Evolutionary conservation across 1,140 invertebrate genomes (phyloP), one percentile per base, ranked within the genome.

Genomic region (Drosophila ananassae): DNA sequence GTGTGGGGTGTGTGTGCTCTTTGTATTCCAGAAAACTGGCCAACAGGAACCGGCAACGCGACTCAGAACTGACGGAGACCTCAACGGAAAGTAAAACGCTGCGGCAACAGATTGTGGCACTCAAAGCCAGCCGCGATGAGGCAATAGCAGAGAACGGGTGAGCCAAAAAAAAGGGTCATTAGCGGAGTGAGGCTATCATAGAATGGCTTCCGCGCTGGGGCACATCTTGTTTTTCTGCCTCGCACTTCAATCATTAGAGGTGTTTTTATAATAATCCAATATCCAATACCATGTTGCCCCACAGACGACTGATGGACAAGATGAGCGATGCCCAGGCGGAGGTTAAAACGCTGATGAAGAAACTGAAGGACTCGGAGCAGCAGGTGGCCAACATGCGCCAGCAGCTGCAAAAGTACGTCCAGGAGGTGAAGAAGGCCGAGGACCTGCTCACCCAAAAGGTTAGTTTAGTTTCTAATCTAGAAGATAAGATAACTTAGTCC

Each of bases 331-430:
- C 47, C 44, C 78, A 83, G 59, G 89, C 93, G 62, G 94, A 95
- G 58, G 76, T 92, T 12, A 90, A 92, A 25, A 92, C 90, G 2
- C 64, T 93, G 34, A 92, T 93, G 10, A 92, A 92, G 32, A 94
- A 94, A 66, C 89, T 95, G 5, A 94, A 94, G 59, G 79, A 92
- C 0, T 92, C 93, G 3, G 92, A 93, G 21, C 90, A 92, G 48
- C 94, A 95, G 91, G 93, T 94, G 2, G 93, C 93, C 46, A 93
- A 94, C 67, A 90, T 95, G 50, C 95, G 95, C 79, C 91, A 93
- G 52, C 94, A 95, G 82, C 79, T 95, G 51, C 94, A 95, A 71
- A 94, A 94, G 63, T 95, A 95, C 72, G 94, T 95, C 0, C 93
- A 93, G 62, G 94, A 95, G 91, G 94, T 95, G 6, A 93, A 94